Base-by-base conservation (phyloP, 1,140 invertebrate species). In the Pararge aegeria region DNA sequence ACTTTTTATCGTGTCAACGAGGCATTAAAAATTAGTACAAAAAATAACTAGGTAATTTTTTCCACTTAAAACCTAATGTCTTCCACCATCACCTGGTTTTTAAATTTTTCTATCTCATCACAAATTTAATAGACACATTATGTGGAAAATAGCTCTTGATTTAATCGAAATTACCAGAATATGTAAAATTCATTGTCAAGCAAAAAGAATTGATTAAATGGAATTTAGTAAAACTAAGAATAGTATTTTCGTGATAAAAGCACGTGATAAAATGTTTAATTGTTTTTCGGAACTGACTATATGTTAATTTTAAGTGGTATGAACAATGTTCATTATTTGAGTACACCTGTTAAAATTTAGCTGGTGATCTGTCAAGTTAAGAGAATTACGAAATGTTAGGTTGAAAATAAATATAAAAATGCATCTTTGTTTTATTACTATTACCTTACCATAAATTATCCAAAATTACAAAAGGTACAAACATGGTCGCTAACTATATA, bases 181-280 rank as follows among this genome's bases (percentile, higher is more conserved):
- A 27, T 30, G 18, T 50, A 52, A 55, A 60, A 58, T 44, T 18
- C 12, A 29, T 34, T 55, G 20, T 55, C 57, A 49, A 55, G 40
- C 55, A 40, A 61, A 52, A 60, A 64, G 74, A 83, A 84, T 85
- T 84, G 85, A 87, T 70, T 78, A 79, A 80, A 84, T 65, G 82
- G 83, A 88, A 85, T 88, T 88, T 86, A 82, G 76, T 88, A 84
- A 79, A 55, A 56, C 67, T 88, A 85, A 85, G 80, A 74, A 83
- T 82, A 87, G 80, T 83, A 80, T 83, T 86, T 88, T 85, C 80
- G 83, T 87, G 83, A 89, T 89, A 89, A 83, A 79, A 69, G 75
- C 67, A 80, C 78, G 81, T 84, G 81, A 84, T 84, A 84, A 68
- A 60, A 76, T 65, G 54, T 64, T 72, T 78, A 75, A 80, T 82